Evolutionary conservation across 1,140 invertebrate species (phyloP).

Genomic region (Drosophila quadrilineata): DNA sequence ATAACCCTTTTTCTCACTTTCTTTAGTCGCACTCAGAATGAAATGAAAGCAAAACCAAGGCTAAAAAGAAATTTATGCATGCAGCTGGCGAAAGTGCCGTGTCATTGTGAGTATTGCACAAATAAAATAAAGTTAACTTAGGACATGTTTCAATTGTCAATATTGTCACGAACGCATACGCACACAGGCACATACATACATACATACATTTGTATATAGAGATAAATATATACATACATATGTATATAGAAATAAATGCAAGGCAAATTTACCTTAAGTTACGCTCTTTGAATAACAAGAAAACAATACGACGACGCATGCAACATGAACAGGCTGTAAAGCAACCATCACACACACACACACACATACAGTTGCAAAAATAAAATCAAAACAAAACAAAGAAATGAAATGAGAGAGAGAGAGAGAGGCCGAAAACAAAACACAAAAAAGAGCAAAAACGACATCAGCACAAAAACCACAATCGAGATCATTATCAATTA

Average conservation of each 20-base stretch:
- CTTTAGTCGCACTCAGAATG: not conserved
- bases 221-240: not conserved
- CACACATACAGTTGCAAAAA: slow-evolving; percentile 8
- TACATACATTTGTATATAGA: not conserved
- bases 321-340: slow-evolving; percentile 39
- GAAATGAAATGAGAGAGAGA: slow-evolving; percentile 44
- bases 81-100: slow-evolving; percentile 12
- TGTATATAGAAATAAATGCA: slow-evolving; percentile 33
- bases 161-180: slow-evolving; percentile 51
- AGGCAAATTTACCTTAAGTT: slow-evolving; percentile 39
- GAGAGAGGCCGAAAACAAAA: slow-evolving; percentile 42
- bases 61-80: slow-evolving; percentile 19
- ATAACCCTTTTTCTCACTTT: slow-evolving; percentile 29
- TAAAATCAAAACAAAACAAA: slow-evolving; percentile 53
- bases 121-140: slow-evolving; percentile 61
- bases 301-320: slow-evolving; percentile 24
- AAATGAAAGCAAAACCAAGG: slow-evolving; percentile 1
- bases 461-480: slow-evolving; percentile 57
- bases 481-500: slow-evolving; percentile 79
- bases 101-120: slow-evolving; percentile 35
- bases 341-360: slow-evolving; percentile 37
- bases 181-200: slow-evolving; percentile 1
- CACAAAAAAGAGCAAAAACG: slow-evolving; percentile 22
- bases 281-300: slow-evolving; percentile 57
- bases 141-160: slow-evolving; percentile 53